Percentiles rank a stretch among this genome's conserved stretches.
phyloP scores from a whole-genome alignment of 2,113 vertebrate species.

The Ailuropoda melanoleuca region DNA sequence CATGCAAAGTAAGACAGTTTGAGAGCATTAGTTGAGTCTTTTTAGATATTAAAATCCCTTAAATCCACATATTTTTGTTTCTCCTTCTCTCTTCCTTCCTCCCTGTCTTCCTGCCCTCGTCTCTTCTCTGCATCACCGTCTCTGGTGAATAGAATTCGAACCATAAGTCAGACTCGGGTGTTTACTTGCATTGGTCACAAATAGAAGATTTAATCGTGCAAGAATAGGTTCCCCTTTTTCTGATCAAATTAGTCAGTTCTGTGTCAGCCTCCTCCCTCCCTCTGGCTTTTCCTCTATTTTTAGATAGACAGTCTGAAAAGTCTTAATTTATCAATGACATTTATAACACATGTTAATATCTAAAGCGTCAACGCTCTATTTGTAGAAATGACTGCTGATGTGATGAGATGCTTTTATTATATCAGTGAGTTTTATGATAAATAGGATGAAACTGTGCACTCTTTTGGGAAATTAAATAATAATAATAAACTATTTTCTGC shows the following conservation, averaged over 20 bases:
- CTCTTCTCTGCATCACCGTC: not conserved
- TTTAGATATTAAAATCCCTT: not conserved
- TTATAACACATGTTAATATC: conserved; percentile 90
- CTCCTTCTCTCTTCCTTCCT: not conserved
- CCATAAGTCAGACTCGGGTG: conserved; percentile 31
- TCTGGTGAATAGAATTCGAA: conserved; percentile 42
- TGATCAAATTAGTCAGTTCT: conserved; percentile 83
- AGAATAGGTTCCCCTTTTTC: conserved; percentile 80
- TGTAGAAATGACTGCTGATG: conserved; percentile 87
- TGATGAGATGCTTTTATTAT: conserved; percentile 85
- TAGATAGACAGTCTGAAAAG: conserved; percentile 85
- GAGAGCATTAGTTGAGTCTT: not conserved
- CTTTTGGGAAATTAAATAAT: conserved; percentile 63
- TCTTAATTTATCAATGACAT: conserved; percentile 90
- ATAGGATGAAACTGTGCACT: conserved; percentile 78
- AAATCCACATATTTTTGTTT: not conserved
- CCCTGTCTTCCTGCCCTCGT: not conserved
- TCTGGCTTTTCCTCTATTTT: conserved; percentile 81
- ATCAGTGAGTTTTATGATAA: conserved; percentile 84
- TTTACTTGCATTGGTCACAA: conserved; percentile 72
- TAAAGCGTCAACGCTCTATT: conserved; percentile 85
- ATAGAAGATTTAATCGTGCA: conserved; percentile 77
- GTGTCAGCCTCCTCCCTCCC: conserved; percentile 56
- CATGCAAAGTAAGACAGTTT: not conserved
- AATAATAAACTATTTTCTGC: conserved; percentile 53